Evolutionary conservation across 2,888 invertebrate species (phyloP).

Genomic region (Xestia ashworthii): DNA sequence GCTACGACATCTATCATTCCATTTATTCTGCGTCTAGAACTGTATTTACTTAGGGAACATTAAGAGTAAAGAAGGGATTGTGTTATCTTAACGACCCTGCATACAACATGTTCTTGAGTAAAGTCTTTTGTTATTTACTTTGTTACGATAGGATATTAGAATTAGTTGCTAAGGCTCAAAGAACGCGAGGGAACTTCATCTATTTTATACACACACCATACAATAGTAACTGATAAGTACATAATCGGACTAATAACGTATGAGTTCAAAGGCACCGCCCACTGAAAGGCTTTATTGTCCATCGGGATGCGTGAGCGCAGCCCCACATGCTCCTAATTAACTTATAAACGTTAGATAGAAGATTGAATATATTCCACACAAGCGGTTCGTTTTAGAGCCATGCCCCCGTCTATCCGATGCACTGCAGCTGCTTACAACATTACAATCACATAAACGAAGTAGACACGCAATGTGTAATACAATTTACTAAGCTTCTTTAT

Average conservation of each 20-base stretch:
- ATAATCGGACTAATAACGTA: conserved; percentile 76
- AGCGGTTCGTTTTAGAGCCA: conserved; percentile 38
- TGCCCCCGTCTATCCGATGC: conserved; percentile 20
- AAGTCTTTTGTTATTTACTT: neutral
- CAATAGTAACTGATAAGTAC: conserved; percentile 71
- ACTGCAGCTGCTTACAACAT: conserved; percentile 34
- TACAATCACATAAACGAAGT: conserved; percentile 23
- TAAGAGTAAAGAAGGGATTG: neutral
- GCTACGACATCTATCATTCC: conserved; percentile 2
- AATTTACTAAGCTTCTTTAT: conserved; percentile 32
- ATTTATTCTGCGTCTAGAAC: neutral
- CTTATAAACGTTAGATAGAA: conserved; percentile 76
- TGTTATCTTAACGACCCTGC: neutral
- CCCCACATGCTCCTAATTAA: conserved; percentile 84
- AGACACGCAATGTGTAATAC: conserved; percentile 23
- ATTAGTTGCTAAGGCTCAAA: neutral
- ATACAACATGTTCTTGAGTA: no score
- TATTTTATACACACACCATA: conserved; percentile 56
- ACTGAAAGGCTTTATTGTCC: conserved; percentile 84
- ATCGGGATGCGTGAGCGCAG: conserved; percentile 75
- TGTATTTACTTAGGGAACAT: neutral
- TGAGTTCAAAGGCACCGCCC: conserved; percentile 82
- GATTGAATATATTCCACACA: conserved; percentile 65
- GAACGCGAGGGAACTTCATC: neutral
- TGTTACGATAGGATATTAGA: neutral